Evolutionary conservation across 2,113 vertebrate species (phyloP), one percentile per base, ranked within the genome.

Genomic region (Pomatorhinus ruficollis): DNA sequence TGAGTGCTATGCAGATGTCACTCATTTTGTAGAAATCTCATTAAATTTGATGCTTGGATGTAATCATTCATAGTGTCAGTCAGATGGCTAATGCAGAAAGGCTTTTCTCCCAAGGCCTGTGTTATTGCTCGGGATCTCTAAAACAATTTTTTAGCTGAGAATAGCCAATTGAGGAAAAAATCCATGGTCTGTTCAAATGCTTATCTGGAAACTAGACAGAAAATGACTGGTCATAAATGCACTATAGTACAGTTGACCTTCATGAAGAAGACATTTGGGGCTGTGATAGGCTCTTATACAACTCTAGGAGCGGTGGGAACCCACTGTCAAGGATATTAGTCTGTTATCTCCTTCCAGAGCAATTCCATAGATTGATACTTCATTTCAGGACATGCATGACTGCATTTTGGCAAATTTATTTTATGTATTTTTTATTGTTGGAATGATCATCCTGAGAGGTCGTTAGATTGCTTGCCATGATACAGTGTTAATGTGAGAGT

Each of bases 21-120:
- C 76, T 97, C 84, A 92, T 92, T 97, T 83, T 89, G 71, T 81
- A 93, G 87, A 96, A 95, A 96, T 93, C 85, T 93, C 93, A 94
- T 97, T 97, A 96, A 72, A 95, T 96, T 95, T 96, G 95, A 69
- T 89, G 83, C 76, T 92, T 79, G 83, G 44, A 56, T 89, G 59
- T 92, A 96, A 97, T 95, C 83, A 96, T 79, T 97, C 93, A 95
- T 40, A 66, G 59, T 95, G 91, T 97, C 97, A 97, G 92, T 81
- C 10, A 64, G 70, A 86, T 87, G 78, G 74, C 72, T 96, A 91
- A 94, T 77, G 71, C 91, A 85, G 84, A 81, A 65, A 78, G 57
- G 42, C 30, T 53, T 81, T 75, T 79, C 12, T 71, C 82, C 53
- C 64, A 86, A 56, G 72, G 83, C 90, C 37, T 87, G 31, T 89